Evolutionary conservation across 2,797 vertebrate genomes (phyloP).

Genomic region (Saxicola maurus): DNA sequence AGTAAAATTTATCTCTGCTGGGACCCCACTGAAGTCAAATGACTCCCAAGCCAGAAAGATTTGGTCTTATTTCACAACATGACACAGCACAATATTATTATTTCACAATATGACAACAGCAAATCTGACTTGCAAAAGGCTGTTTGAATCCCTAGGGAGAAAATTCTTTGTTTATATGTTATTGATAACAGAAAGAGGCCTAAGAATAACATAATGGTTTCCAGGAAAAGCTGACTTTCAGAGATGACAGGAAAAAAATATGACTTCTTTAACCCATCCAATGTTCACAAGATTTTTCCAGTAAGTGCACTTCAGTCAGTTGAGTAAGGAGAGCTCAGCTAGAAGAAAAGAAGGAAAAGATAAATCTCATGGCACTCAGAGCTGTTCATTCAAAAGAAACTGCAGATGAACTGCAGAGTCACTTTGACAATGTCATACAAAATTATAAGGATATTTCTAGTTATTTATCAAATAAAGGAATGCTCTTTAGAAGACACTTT

Average conservation of each 20-base stretch:
- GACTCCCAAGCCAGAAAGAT: background rate
- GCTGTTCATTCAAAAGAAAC: background rate
- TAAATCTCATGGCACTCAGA: background rate
- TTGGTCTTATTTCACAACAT: background rate
- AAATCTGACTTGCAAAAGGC: background rate
- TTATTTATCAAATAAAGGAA: background rate
- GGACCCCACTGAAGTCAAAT: background rate
- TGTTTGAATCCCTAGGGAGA: background rate
- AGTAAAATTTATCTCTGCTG: background rate
- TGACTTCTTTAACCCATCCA: background rate
- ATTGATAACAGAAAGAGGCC: background rate
- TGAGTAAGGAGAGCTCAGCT: conserved; percentile 87
- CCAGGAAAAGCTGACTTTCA: conserved; percentile 26
- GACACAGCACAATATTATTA: too few species aligned
- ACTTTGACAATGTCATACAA: background rate
- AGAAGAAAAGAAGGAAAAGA: conserved; percentile 53
- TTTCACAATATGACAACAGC: background rate
- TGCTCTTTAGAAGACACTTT: background rate
- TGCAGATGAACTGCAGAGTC: background rate
- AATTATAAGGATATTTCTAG: background rate
- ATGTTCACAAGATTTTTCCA: background rate
- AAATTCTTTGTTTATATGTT: background rate
- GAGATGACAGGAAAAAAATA: background rate
- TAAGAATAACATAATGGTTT: background rate
- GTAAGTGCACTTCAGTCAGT: conserved; percentile 69